Conservation (phyloP, 1,140 invertebrate genomes). For the Mylabris phalerata region DNA sequence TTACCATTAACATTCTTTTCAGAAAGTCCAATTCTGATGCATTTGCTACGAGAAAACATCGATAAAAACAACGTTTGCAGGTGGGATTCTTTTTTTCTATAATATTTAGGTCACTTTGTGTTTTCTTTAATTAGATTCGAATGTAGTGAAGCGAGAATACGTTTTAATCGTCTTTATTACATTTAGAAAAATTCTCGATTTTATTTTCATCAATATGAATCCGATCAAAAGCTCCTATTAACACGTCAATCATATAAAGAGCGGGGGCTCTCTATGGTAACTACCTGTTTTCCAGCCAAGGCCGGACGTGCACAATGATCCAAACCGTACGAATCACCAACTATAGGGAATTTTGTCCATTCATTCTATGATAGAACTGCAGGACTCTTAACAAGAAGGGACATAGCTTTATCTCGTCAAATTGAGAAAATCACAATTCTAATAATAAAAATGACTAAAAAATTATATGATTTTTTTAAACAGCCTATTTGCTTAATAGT, state of each 20-base stretch:
- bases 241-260: constrained; percentile 20
- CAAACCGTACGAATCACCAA: too few relatives aligned
- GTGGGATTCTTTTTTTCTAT: background rate
- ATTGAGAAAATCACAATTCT: background rate
- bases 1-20: background rate
- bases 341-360: background rate
- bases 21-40: background rate
- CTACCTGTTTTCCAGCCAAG: constrained; percentile 18
- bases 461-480: too few relatives aligned
- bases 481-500: constrained; percentile 10
- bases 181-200: background rate
- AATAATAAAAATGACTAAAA: background rate
- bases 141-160: background rate
- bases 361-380: too few relatives aligned
- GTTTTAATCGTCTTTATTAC: background rate
- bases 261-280: constrained; percentile 1
- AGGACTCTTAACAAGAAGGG: too few relatives aligned
- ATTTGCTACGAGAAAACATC: background rate
- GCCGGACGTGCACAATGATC: constrained; percentile 14
- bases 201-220: too few relatives aligned
- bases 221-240: constrained; percentile 3
- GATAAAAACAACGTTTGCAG: background rate
- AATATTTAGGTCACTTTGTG: background rate
- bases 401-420: too few relatives aligned
- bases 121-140: background rate